Percentiles rank a stretch among this genome's conserved stretches.
Evolutionary conservation across 2,113 vertebrate species (phyloP).

Genomic region (Tachysurus vachellii): DNA sequence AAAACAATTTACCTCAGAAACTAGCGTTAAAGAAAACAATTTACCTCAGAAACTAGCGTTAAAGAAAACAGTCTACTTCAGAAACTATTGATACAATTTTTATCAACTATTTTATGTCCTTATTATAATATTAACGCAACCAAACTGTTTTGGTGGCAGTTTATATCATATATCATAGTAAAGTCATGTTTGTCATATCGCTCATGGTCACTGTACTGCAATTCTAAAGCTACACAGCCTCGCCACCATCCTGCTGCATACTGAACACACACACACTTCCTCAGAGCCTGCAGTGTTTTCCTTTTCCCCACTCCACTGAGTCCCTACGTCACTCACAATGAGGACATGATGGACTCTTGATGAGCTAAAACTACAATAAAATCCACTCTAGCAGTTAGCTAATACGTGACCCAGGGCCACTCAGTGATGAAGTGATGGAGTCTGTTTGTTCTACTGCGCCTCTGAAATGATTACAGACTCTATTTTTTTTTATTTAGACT

Average conservation of each 20-base stretch:
- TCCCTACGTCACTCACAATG: slow-evolving; percentile 1
- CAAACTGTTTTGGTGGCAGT: background rate
- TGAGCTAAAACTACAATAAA: background rate
- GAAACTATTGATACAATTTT: no score
- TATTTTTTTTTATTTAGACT: background rate
- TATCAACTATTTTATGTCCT: background rate
- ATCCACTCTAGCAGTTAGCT: background rate
- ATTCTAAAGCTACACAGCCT: background rate
- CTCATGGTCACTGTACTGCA: background rate
- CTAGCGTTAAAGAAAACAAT: background rate
- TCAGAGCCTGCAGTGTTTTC: slow-evolving; percentile 18
- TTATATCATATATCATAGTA: background rate
- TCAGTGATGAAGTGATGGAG: background rate
- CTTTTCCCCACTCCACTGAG: background rate
- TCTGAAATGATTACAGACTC: background rate
- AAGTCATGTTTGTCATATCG: background rate
- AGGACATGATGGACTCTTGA: slow-evolving; percentile 4
- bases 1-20: background rate
- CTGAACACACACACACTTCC: background rate
- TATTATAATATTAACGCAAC: background rate
- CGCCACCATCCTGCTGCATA: no score
- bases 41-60: background rate
- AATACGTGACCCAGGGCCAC: background rate
- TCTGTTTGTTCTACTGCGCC: background rate
- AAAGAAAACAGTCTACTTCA: background rate